A percentile compares a stretch with the other conserved stretches of the same genome.
Evolutionary conservation across 2,113 vertebrate genomes (phyloP).

Genomic region (Panthera uncia): DNA sequence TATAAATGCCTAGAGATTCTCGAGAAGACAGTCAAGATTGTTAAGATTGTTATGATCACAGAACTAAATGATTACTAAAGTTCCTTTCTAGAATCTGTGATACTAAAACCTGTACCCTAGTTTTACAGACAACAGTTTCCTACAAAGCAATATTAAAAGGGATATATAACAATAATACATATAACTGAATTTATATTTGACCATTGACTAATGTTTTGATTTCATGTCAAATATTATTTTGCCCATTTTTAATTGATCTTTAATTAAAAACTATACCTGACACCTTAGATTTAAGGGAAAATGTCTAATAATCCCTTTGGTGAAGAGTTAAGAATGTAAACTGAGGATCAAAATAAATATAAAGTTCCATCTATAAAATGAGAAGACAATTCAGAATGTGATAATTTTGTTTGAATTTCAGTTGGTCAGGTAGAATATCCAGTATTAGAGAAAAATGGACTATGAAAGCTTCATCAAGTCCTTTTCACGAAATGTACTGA

Average conservation of each 20-base stretch:
- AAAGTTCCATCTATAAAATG: neutral
- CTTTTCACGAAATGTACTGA: neutral
- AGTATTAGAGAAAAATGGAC: constrained; percentile 5
- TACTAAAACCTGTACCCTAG: neutral
- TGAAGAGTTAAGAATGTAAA: constrained; percentile 20
- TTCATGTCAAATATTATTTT: constrained; percentile 17
- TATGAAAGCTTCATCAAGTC: neutral
- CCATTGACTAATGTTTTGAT: neutral
- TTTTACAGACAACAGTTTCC: neutral
- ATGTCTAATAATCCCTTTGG: neutral
- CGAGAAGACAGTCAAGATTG: neutral
- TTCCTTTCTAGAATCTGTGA: neutral
- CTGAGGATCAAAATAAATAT: neutral
- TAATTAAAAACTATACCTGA: neutral
- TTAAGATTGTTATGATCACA: neutral
- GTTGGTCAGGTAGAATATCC: neutral
- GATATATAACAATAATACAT: neutral
- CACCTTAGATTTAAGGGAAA: neutral
- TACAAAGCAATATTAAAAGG: neutral
- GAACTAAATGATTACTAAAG: neutral
- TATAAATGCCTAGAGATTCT: neutral
- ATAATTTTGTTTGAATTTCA: neutral
- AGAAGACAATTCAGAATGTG: neutral
- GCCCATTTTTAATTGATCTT: neutral
- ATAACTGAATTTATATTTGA: neutral